Base-by-base conservation (phyloP, 2,888 invertebrate genomes). In the Morpho deidamia region DNA sequence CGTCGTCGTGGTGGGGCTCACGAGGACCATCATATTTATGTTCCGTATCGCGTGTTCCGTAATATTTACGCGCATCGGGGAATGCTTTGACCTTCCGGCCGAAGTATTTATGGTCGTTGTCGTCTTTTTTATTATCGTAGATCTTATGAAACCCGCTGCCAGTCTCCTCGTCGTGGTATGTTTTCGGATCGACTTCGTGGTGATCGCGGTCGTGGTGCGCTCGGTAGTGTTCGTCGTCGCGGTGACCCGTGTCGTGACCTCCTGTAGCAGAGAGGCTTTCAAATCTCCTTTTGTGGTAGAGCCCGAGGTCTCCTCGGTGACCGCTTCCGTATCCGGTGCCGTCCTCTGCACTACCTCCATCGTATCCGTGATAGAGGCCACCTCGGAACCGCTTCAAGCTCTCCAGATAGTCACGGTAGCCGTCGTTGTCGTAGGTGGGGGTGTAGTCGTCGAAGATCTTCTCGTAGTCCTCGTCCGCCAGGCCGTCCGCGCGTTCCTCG, bases 51-150 rank as follows among this genome's bases (percentile, higher is more conserved):
- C 77, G 83, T 62, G 89, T 80, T 63, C 85, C 86, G 65, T 92
- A 87, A 61, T 91, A 78, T 57, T 85, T 78, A 60, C 92, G 81
- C 65, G 82, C 86, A 58, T 86, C 81, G 38, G 86, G 91, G 71
- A 92, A 89, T 55, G 92, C 93, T 61, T 90, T 88, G 64, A 91
- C 80, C 72, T 92, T 91, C 53, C 91, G 89, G 66, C 92, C 93
- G 88, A 94, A 93, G 70, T 46, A 43, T 7, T 92, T 92, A 65
- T 93, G 92, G 70, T 93, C 92, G 78, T 94, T 94, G 72, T 94
- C 85, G 71, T 94, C 92, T 74, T 94, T 93, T 74, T 92, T 91
- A 73, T 92, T 50, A 38, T 52, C 55, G 55, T 49, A 93, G 58
- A 92, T 90, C 67, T 92, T 93, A 76, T 93, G 93, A 83, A 42